These are phyloP conservation scores for Pissodes strobi DNA, from an alignment of 1,140 invertebrate species.

Conservation along the genomic window DNA sequence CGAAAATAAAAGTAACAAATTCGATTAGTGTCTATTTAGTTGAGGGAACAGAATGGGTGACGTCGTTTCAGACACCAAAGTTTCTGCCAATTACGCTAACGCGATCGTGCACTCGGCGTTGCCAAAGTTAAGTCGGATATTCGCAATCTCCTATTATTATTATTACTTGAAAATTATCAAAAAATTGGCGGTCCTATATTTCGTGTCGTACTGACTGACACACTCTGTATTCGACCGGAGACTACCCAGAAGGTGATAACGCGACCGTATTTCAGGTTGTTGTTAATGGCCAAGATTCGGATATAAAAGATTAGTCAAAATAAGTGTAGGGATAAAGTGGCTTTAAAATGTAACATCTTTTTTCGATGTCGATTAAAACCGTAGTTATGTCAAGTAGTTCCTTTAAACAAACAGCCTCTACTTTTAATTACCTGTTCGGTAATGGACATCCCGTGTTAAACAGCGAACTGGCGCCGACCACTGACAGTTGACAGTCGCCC, in stretches of 20 bases:
- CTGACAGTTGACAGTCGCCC: slow-evolving; percentile 52
- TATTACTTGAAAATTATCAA: no score
- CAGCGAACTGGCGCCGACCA: slow-evolving; percentile 51
- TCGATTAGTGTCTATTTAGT: slow-evolving; percentile 20
- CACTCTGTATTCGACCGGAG: neutral
- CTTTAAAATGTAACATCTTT: slow-evolving; percentile 40
- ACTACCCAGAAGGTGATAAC: slow-evolving; percentile 11
- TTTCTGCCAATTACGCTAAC: slow-evolving; percentile 15
- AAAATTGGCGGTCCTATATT: no score
- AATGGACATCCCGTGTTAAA: slow-evolving; percentile 56
- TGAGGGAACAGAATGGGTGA: slow-evolving; percentile 7
- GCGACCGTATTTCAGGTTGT: slow-evolving; percentile 11
- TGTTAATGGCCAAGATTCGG: slow-evolving; percentile 24
- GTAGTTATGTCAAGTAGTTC: slow-evolving; percentile 51
- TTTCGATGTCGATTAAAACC: slow-evolving; percentile 53
- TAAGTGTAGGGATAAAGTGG: slow-evolving; percentile 37
- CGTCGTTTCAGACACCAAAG: slow-evolving; percentile 16
- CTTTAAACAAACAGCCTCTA: slow-evolving; percentile 52
- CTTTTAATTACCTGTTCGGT: slow-evolving; percentile 56
- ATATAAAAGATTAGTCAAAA: slow-evolving; percentile 40
- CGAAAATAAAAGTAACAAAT: slow-evolving; percentile 18
- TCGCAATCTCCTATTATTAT: no score
- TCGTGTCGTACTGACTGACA: no score
- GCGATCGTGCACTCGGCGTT: no score
- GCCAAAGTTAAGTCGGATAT: no score